phyloP scores from a whole-genome alignment of 64 coral and sea anemone species.

The Montipora foliosa region DNA sequence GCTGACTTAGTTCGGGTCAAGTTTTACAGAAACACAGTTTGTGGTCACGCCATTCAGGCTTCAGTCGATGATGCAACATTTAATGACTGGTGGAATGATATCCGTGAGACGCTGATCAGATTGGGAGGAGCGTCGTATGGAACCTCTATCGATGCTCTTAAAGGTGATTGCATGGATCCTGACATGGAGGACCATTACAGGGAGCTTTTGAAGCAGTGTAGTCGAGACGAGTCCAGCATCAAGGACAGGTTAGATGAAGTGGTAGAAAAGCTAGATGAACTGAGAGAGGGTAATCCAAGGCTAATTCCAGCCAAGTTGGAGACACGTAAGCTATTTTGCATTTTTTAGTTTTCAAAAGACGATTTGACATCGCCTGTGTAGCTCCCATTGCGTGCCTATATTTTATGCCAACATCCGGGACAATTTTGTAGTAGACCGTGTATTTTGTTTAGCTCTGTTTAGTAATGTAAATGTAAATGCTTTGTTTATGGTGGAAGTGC shows the following conservation, averaged over 20 bases:
- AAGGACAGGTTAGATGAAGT: not conserved
- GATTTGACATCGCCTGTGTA: no score
- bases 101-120: not conserved
- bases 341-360: no score
- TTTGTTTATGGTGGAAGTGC: no score
- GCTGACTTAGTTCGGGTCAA: slow-evolving; percentile 15
- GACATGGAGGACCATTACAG: not conserved
- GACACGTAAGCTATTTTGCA: not conserved
- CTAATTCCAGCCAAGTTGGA: not conserved
- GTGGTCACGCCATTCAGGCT: slow-evolving; percentile 1
- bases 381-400: no score
- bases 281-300: not conserved
- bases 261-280: slow-evolving; percentile 9
- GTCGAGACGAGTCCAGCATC: not conserved
- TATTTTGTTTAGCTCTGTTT: no score
- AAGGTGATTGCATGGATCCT: slow-evolving; percentile 13
- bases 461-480: no score
- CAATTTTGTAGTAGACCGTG: no score
- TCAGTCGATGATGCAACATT: slow-evolving; percentile 23
- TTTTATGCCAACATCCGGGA: no score
- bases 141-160: not conserved
- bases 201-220: slow-evolving; percentile 27
- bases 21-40: slow-evolving; percentile 18
- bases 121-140: not conserved
- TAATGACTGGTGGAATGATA: not conserved